A percentile compares a stretch with the other conserved stretches of the same genome.
These are phyloP conservation scores for Orthonyx spaldingii DNA, from an alignment of 2,113 vertebrate species.

Conservation along the genomic window DNA sequence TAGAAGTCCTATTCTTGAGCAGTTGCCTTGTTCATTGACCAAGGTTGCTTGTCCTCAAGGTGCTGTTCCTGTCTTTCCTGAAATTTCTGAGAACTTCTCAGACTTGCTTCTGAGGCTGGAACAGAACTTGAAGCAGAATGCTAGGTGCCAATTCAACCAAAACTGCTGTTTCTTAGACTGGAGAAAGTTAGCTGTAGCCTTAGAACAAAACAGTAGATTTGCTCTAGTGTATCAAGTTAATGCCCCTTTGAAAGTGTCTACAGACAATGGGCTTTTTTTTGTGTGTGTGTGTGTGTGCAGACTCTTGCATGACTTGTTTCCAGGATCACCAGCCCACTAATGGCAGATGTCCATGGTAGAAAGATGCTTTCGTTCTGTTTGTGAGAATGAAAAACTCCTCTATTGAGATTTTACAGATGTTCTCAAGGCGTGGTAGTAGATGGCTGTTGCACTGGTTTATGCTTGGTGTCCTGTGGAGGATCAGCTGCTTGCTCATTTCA, in stretches of 20 bases:
- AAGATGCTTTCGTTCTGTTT: constrained; percentile 5
- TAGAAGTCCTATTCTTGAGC: not conserved
- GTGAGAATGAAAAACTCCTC: not conserved
- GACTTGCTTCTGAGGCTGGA: not conserved
- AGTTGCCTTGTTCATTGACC: not conserved
- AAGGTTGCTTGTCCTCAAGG: not conserved
- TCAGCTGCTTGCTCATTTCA: not conserved
- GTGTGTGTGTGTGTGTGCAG: not conserved
- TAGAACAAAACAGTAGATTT: not conserved
- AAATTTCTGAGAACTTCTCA: not conserved
- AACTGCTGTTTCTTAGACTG: not conserved
- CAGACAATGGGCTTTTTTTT: not conserved
- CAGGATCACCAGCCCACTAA: not conserved
- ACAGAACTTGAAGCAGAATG: not conserved
- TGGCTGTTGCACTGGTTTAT: not conserved
- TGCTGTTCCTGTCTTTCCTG: not conserved
- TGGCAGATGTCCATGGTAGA: not conserved
- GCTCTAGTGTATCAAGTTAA: not conserved
- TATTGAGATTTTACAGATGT: not conserved
- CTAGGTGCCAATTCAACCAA: not conserved
- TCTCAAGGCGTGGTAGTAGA: not conserved
- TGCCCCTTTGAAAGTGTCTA: not conserved
- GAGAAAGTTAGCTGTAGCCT: not conserved
- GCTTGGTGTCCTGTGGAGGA: not conserved
- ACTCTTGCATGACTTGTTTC: not conserved